These are phyloP conservation scores for Petrocephalus sullivani DNA, from an alignment of 2,797 vertebrate genomes.

Conservation along the genomic window DNA sequence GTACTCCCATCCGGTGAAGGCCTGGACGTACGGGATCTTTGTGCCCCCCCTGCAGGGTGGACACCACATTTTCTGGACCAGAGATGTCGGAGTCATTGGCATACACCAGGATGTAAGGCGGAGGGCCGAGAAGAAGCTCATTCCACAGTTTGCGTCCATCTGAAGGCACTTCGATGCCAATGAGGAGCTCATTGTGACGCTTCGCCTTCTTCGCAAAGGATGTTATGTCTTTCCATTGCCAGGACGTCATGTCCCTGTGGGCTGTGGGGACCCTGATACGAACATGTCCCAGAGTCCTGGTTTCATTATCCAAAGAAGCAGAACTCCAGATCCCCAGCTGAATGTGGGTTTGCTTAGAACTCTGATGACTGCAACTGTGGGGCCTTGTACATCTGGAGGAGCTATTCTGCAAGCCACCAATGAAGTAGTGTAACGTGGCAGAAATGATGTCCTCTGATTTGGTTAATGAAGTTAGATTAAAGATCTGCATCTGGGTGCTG, in stretches of 20 bases:
- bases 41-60: constrained; percentile 71
- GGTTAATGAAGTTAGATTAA: constrained; percentile 88
- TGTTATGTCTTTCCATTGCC: constrained; percentile 91
- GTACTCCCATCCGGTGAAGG: constrained; percentile 43
- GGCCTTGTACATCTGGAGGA: constrained; percentile 51
- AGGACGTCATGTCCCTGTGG: constrained; percentile 63
- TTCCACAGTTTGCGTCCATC: constrained; percentile 55
- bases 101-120: constrained; percentile 87
- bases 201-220: constrained; percentile 72
- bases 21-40: constrained; percentile 40
- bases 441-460: constrained; percentile 86
- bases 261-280: constrained; percentile 66
- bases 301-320: constrained; percentile 55
- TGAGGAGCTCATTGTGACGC: constrained; percentile 67
- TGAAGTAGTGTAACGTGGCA: constrained; percentile 79
- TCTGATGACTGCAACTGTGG: constrained; percentile 42
- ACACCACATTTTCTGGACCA: constrained; percentile 80
- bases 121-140: constrained; percentile 54
- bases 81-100: constrained; percentile 91
- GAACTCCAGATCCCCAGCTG: constrained; percentile 75
- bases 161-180: constrained; percentile 70
- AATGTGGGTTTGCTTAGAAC: constrained; percentile 58
- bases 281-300: constrained; percentile 67
- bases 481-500: constrained; percentile 69
- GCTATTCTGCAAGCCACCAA: constrained; percentile 65